Evolutionary conservation across 2,888 invertebrate genomes (phyloP).

Genomic region (Uropetala carovei): DNA sequence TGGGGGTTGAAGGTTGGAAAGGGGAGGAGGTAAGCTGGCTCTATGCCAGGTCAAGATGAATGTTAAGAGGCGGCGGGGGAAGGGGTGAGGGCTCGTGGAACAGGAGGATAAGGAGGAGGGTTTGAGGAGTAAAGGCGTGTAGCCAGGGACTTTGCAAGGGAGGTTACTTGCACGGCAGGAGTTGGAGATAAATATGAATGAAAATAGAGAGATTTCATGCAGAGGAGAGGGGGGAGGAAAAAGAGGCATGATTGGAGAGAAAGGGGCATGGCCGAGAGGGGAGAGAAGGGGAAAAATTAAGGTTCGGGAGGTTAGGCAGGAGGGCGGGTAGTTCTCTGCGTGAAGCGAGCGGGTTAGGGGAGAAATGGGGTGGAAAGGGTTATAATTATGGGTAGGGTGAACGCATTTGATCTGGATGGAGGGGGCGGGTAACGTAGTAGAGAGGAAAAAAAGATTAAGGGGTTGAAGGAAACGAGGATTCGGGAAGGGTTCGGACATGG

Average conservation of each 20-base stretch:
- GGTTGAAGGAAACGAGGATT: neutral
- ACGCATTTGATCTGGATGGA: neutral
- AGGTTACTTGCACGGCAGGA: neutral
- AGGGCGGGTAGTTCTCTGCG: neutral
- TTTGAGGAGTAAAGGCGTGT: no score
- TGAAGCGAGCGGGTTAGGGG: neutral
- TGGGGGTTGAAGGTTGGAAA: no score
- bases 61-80: neutral
- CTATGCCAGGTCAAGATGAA: conserved; percentile 1
- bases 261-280: neutral
- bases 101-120: no score
- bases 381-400: neutral
- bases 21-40: neutral
- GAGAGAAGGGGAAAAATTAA: neutral
- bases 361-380: conserved; percentile 22
- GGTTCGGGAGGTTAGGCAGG: neutral
- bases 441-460: neutral
- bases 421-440: neutral
- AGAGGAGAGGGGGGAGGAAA: neutral
- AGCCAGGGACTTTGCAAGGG: neutral
- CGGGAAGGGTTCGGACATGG: neutral
- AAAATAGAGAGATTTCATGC: neutral
- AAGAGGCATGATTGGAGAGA: neutral
- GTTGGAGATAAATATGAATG: neutral
- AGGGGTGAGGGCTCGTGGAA: no score